Base-by-base conservation (phyloP, 2,113 vertebrate genomes). In the Percopsis transmontana region DNA sequence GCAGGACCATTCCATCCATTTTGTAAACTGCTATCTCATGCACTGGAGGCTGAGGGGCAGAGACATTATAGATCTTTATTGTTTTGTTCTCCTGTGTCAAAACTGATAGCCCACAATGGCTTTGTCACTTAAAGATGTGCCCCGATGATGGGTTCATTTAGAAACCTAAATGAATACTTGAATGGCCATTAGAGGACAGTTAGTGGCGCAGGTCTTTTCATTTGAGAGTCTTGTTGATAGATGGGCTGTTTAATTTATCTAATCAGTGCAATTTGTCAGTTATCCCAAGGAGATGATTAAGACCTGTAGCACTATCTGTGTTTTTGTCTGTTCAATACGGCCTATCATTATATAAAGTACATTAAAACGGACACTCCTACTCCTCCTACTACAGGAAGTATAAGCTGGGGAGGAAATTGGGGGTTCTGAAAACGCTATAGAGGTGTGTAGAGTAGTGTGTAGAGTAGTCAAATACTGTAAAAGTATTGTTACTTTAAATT, bases 291-390 rank as follows among this genome's bases (percentile, higher is more conserved):
- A 44, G 42, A 58, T 53, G 51, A 62, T 66, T 38, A 23, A 62
- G 44, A 66, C 61, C 55, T 66, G 61, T 61, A 66, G 16, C 50
- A 23, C 61, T 9, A 53, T 45, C 47, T 40, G 11, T 18, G 23
- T n/a, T 53, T 45, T 23, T 38, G 4, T 42, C 19, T 64, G 56
- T n/a, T 58, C 33, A 58, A 19, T 21, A 23, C 19, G 40, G 9
- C 56, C 18, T 38, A 38, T 57, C 27, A 33, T 33, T 33, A 7
- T 6, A 33, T 33, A 33, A 33, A 33, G 27, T 33, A 33, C 27
- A 0, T 33, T 33, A 33, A 33, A 33, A 7, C n/a, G 8, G 27
- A 33, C 27, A 33, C 8, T 33, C 27, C 27, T 33, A 33, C 27
- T 33, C 27, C 27, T 33, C 27, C 27, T 33, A 33, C 5, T 33